Conservation (phyloP, 2,797 vertebrate genomes). For the Crenuchus spilurus region DNA sequence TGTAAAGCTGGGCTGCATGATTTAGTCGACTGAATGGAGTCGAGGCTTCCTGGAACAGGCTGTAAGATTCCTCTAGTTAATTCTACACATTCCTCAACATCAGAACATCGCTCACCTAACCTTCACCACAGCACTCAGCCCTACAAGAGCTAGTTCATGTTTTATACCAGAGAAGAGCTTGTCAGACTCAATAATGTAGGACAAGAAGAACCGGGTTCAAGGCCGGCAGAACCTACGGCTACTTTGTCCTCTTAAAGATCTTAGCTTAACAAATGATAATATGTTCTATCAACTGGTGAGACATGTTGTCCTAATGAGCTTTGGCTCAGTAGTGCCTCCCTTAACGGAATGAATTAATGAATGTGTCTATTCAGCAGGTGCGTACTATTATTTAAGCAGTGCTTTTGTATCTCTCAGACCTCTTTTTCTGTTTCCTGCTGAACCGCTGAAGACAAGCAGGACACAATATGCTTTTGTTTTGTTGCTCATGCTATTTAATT, state of each 20-base stretch:
- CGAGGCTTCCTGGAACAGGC: too few relatives aligned
- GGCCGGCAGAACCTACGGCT: neutral
- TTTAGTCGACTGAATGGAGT: too few relatives aligned
- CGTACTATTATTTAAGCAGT: neutral
- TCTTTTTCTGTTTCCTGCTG: neutral
- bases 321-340: neutral
- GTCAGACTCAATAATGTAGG: too few relatives aligned
- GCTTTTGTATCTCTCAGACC: neutral
- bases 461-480: neutral
- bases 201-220: too few relatives aligned
- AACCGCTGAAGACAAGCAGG: neutral
- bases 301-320: conserved; percentile 5
- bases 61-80: too few relatives aligned
- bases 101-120: too few relatives aligned
- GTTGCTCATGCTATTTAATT: conserved; percentile 14
- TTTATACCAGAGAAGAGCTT: too few relatives aligned
- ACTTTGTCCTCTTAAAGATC: conserved; percentile 4
- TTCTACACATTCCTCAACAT: too few relatives aligned
- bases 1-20: too few relatives aligned
- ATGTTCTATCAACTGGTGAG: neutral
- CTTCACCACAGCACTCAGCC: too few relatives aligned
- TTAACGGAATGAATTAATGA: neutral
- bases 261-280: conserved; percentile 13
- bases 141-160: too few relatives aligned
- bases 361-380: neutral